Evolutionary conservation across 2,797 vertebrate genomes (phyloP).

Genomic region (Nannoperca obscura): DNA sequence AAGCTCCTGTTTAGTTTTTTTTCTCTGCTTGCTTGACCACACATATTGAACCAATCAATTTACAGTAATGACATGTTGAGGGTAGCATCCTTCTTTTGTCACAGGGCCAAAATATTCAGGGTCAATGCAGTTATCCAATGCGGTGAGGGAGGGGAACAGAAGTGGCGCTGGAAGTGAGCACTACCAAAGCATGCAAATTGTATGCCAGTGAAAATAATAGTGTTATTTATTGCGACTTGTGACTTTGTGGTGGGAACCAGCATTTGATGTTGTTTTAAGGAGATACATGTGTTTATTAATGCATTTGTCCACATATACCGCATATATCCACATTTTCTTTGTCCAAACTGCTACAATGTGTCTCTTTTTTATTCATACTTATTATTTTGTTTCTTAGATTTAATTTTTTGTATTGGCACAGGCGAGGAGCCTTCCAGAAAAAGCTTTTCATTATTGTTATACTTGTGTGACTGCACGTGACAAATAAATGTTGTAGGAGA

Average conservation of each 20-base stretch:
- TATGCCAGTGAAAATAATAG: neutral
- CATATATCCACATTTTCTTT: too few species aligned
- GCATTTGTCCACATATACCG: too few species aligned
- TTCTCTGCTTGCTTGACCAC: constrained; percentile 26
- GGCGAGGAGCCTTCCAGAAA: too few species aligned
- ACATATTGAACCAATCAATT: constrained; percentile 28
- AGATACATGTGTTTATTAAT: too few species aligned
- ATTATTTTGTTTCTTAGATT: too few species aligned
- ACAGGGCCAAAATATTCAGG: constrained; percentile 18
- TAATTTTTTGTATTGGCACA: too few species aligned
- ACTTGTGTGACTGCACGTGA: too few species aligned
- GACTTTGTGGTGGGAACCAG: neutral
- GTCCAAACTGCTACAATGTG: too few species aligned
- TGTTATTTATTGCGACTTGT: constrained; percentile 9
- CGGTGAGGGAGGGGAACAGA: constrained; percentile 19
- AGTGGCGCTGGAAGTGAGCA: constrained; percentile 18
- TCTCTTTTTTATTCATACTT: too few species aligned
- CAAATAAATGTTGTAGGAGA: too few species aligned
- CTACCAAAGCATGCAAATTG: constrained; percentile 19
- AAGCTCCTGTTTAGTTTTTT: constrained; percentile 21
- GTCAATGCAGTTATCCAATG: constrained; percentile 8
- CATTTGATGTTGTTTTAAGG: neutral
- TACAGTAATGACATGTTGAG: constrained; percentile 14
- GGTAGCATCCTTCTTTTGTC: constrained; percentile 10
- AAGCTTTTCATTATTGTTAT: too few species aligned